These are phyloP conservation scores for Gila robusta DNA, from an alignment of 2,797 vertebrate genomes.

Conservation along the genomic window DNA sequence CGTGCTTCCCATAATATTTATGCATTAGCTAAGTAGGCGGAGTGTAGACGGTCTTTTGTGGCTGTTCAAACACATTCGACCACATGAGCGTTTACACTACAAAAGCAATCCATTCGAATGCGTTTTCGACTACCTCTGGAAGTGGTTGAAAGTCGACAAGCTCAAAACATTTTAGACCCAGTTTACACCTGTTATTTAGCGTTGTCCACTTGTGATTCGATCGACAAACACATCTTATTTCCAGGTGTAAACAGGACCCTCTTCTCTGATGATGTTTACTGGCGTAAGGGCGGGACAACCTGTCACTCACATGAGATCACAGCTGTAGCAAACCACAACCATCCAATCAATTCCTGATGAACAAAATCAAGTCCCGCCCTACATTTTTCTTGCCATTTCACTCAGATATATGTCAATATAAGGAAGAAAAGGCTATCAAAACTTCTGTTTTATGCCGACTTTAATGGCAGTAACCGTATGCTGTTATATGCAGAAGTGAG, in stretches of 20 bases:
- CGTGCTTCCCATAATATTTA: no score
- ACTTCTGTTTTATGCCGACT: neutral
- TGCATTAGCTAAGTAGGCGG: no score
- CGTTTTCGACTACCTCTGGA: neutral
- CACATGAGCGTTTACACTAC: no score
- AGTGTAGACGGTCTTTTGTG: no score
- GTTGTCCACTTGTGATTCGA: no score
- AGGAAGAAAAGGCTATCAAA: neutral
- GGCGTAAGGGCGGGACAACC: neutral
- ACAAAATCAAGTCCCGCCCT: neutral
- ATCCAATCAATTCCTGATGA: neutral
- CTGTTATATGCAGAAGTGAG: slow-evolving; percentile 79
- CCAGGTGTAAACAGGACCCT: neutral
- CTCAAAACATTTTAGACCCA: neutral
- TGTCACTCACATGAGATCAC: neutral
- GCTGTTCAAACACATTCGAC: no score
- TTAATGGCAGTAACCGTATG: neutral
- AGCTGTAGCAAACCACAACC: neutral
- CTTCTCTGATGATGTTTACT: neutral
- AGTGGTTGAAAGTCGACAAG: neutral
- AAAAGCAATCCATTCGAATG: no score
- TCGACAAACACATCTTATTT: neutral
- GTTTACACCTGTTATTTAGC: no score
- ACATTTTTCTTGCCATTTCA: neutral
- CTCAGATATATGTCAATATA: neutral